Evolutionary conservation across 2,797 vertebrate genomes (phyloP).

Genomic region (Fundulus diaphanus): DNA sequence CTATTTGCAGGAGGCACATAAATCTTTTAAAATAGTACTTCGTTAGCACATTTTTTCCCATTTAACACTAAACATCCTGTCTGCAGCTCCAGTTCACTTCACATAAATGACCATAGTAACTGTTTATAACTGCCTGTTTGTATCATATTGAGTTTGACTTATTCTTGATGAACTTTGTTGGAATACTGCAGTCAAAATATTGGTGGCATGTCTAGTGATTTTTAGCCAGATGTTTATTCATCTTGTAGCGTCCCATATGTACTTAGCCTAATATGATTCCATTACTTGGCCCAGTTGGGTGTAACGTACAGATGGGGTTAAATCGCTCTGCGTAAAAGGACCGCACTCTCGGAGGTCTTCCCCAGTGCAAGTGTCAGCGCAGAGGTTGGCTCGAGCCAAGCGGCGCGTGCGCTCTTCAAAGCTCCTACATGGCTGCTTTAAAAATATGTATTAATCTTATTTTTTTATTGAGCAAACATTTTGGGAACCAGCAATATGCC

Average conservation of each 20-base stretch:
- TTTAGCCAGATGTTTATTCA: background rate
- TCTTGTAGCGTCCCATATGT: background rate
- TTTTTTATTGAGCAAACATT: background rate
- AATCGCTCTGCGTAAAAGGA: slow-evolving; percentile 50
- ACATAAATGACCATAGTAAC: background rate
- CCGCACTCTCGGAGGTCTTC: slow-evolving; percentile 57
- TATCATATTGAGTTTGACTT: background rate
- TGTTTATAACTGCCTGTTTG: background rate
- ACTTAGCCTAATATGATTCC: background rate
- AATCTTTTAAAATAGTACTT: background rate
- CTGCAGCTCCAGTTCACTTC: background rate
- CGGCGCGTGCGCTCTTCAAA: slow-evolving; percentile 47
- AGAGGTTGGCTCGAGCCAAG: slow-evolving; percentile 58
- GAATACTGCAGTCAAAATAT: background rate
- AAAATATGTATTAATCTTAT: background rate
- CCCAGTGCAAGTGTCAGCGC: slow-evolving; percentile 55
- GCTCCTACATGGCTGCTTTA: slow-evolving; percentile 13
- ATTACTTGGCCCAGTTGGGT: slow-evolving; percentile 2
- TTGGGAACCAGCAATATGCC: slow-evolving; percentile 1
- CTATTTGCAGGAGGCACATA: background rate
- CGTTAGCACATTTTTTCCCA: background rate
- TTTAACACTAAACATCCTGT: background rate
- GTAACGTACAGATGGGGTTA: slow-evolving; percentile 52
- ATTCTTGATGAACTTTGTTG: background rate
- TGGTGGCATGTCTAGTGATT: background rate